Evolutionary conservation across 2,888 invertebrate genomes (phyloP), one percentile per base, ranked within the genome.

Genomic region (Mylabris sibirica): DNA sequence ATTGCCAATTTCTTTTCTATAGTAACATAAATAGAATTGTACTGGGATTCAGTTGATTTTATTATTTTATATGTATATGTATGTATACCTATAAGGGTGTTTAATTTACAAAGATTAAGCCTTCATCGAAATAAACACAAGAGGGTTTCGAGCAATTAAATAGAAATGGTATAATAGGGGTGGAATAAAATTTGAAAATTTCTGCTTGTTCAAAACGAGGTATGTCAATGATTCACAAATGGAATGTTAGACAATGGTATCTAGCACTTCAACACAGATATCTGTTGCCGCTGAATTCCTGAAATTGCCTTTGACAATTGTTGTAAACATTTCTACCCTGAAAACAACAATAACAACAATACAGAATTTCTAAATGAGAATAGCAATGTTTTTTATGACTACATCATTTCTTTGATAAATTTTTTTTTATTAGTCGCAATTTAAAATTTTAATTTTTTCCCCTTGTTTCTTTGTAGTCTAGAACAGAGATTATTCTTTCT

Each of bases 261-360:
- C 49, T 49, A 22, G 22, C 11, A 53, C 12, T 53, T 24, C 63
- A 65, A 76, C 77, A 77, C 69, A 74, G 79, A 80, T 81, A 78
- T 78, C 76, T 78, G 77, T 75, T 75, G 78, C 74, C 77, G 76
- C 76, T 74, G 76, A 75, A 79, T 76, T 79, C 82, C 81, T 81
- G 81, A 82, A 82, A 82, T 82, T 81, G 81, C 80, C 80, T 81
- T 81, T 80, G 81, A 80, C 81, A 81, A 81, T 81, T 80, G 79
- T 79, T 12, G n/a, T 49, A 11, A 49, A 49, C 9, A 9, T 49
- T 49, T 49, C 8, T 24, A n/a, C 26, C 1, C 57, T 26, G 24
- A 14, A 57, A 26, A 57, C 24, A 57, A 57, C 14, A 22, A 22
- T 9, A 57, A 57, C 14, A 22, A 22, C 1, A n/a, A n/a, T n/a